A percentile compares a stretch with the other conserved stretches of the same genome.
Conservation (phyloP, 2,797 vertebrate genomes). For the Girardinus metallicus region DNA sequence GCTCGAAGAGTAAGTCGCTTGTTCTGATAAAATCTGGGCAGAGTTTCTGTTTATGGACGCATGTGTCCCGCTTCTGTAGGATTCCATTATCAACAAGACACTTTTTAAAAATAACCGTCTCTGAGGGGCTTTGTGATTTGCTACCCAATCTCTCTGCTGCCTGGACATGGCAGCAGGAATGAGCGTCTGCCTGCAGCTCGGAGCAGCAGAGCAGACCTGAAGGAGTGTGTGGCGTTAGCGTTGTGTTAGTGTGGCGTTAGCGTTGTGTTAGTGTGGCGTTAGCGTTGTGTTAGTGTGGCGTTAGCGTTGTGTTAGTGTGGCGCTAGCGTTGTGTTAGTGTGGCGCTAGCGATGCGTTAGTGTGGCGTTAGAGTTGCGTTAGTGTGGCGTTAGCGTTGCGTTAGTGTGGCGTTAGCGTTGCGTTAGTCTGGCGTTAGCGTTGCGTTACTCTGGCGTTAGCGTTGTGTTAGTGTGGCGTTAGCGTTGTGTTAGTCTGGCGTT, state of each 20-base stretch:
- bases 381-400: no score
- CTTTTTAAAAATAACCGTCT: constrained; percentile 26
- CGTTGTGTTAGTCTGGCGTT: no score
- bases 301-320: no score
- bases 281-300: not conserved
- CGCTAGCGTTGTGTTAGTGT: not conserved
- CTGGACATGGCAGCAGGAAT: constrained; percentile 42
- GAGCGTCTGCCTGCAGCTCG: constrained; percentile 31
- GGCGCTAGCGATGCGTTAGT: no score
- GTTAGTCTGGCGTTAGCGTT: no score
- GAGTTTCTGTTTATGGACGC: constrained; percentile 14
- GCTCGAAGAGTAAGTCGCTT: constrained; percentile 33
- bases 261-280: no score
- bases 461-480: not conserved
- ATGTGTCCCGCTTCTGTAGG: constrained; percentile 30
- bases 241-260: not conserved
- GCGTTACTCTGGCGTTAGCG: no score
- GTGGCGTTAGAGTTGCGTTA: no score
- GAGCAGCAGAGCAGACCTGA: constrained; percentile 15
- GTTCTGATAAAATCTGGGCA: constrained; percentile 39
- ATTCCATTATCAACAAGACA: constrained; percentile 51
- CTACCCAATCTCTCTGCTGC: constrained; percentile 29
- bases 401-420: rapidly evolving
- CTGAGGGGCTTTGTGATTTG: constrained; percentile 29
- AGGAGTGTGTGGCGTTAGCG: no score